Conservation (phyloP, 2,888 invertebrate species). For the Drosophila neotestacea region DNA sequence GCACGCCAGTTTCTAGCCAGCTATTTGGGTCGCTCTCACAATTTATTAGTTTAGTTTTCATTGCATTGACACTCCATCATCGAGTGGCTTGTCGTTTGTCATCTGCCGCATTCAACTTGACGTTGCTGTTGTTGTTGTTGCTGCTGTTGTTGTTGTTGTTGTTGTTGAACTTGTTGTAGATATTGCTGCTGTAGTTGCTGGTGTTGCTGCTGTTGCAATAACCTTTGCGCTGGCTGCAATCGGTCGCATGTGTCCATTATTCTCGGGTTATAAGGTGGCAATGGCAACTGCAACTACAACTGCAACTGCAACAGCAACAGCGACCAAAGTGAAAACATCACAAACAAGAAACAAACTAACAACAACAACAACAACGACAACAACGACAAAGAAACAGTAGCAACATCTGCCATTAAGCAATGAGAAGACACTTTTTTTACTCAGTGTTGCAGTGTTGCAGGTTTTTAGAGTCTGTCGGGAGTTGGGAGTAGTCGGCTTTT, state of each 20-base stretch:
- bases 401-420: constrained; percentile 75
- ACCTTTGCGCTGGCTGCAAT: constrained; percentile 67
- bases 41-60: constrained; percentile 82
- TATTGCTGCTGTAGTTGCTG: constrained; percentile 13
- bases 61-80: constrained; percentile 82
- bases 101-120: constrained; percentile 57
- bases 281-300: constrained; percentile 45
- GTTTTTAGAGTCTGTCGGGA: constrained; percentile 1
- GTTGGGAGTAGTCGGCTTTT: constrained; percentile 18
- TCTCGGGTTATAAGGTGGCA: constrained; percentile 62
- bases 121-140: constrained; percentile 30
- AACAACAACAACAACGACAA: constrained; percentile 21
- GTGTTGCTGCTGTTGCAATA: constrained; percentile 40
- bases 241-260: constrained; percentile 59
- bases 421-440: constrained; percentile 75
- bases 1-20: constrained; percentile 78
- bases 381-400: constrained; percentile 68
- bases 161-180: constrained; percentile 8
- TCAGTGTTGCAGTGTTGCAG: constrained; percentile 1
- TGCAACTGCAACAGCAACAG: constrained; percentile 40
- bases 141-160: constrained; percentile 7
- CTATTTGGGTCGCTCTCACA: constrained; percentile 81
- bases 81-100: constrained; percentile 80
- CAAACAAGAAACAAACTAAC: constrained; percentile 44
- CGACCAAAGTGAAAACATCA: constrained; percentile 69